Base-by-base conservation (phyloP, 2,113 vertebrate species). In the Tachysurus vachellii region DNA sequence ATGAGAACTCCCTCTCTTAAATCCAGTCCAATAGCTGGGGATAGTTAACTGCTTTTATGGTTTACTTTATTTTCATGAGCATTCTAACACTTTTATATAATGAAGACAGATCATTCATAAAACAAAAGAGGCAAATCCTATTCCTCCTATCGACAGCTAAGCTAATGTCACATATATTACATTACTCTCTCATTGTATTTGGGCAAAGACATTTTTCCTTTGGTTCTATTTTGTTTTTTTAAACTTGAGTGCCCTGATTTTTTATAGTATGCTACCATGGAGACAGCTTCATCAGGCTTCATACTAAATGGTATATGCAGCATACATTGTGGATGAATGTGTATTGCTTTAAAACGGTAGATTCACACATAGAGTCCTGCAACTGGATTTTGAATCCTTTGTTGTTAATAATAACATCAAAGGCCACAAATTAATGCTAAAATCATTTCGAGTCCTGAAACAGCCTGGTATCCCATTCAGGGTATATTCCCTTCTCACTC, bases 1-100 rank as follows among this genome's bases (percentile, higher is more conserved):
- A 83, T 53, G 53, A 86, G 59, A 62, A 82, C 79, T 85, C 80
- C 77, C 53, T 85, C 82, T 88, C 50, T 79, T n/a, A n/a, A 83
- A 64, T 54, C 59, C 64, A 64, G 19, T 81, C 56, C 53, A 64
- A 26, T 44, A 21, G 31, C 42, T 54, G 26, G 5, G 19, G 71
- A 73, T 47, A 53, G n/a, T 61, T 54, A 64, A 62, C 50, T 79
- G 75, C 50, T 79, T 79, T 54, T 26, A 31, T 64, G 61, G 42
- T 66, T 54, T 56, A 50, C 44, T 85, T n/a, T 23, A 12, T 56
- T 66, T 80, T 86, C 23, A 80, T 68, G 5, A 56, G 31, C 13
- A 26, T 54, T 44, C 21, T 57, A 12, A 61, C 79, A 57, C 11
- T 21, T 80, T 21, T 19, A 3, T 36, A 31, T 42, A 21, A 1